Percentiles rank a stretch among this genome's conserved stretches.
These are phyloP conservation scores for Cossypha dichroa DNA, from an alignment of 2,797 vertebrate genomes.

Conservation along the genomic window DNA sequence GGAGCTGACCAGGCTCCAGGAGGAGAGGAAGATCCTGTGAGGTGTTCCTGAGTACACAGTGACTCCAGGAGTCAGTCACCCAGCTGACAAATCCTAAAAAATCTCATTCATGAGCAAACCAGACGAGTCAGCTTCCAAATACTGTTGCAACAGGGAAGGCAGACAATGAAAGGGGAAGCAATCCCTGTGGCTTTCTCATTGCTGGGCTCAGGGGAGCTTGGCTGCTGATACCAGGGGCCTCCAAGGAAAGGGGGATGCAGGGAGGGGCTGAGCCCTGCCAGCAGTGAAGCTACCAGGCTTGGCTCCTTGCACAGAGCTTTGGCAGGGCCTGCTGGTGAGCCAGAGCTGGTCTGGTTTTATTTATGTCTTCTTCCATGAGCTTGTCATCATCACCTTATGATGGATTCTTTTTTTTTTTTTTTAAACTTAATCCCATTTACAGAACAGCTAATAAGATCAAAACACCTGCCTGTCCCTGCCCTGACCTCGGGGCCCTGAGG, in stretches of 20 bases:
- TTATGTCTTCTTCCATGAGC: rapidly evolving
- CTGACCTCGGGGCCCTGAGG: background rate
- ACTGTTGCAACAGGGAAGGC: background rate
- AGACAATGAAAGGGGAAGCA: rapidly evolving
- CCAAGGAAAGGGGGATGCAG: background rate
- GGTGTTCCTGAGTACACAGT: background rate
- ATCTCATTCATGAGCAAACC: background rate
- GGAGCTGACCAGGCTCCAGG: background rate
- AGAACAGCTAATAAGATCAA: background rate
- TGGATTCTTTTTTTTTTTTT: background rate
- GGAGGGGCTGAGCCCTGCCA: background rate
- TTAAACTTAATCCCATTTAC: background rate
- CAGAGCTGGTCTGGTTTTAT: background rate
- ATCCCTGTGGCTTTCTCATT: rapidly evolving
- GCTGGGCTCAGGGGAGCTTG: background rate
- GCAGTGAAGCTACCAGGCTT: background rate
- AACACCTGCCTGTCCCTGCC: background rate
- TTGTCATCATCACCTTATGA: background rate
- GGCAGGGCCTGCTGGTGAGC: background rate
- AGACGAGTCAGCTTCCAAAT: background rate
- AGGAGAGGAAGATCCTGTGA: background rate
- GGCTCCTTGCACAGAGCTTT: background rate
- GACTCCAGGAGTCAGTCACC: background rate
- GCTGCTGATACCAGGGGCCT: rapidly evolving
- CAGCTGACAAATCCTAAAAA: background rate